A percentile compares a stretch with the other conserved stretches of the same genome.
Evolutionary conservation across 2,888 invertebrate species (phyloP).

Genomic region (Sinotaia quadrata): DNA sequence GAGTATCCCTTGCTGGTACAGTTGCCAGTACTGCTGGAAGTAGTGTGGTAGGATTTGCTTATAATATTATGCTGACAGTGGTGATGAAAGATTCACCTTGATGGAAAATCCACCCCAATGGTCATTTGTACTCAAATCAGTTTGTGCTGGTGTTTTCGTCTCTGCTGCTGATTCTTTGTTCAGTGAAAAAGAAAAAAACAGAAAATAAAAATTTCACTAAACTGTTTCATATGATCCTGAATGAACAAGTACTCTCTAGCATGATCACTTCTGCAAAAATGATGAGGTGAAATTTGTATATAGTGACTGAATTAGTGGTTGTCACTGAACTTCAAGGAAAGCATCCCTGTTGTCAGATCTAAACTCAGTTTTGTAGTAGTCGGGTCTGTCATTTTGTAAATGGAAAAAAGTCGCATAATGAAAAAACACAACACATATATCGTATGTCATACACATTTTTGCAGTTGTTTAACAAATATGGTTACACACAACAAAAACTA

Average conservation of each 20-base stretch:
- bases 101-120: conserved; percentile 76
- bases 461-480: no score
- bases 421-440: no score
- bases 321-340: not conserved
- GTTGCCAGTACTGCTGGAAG: conserved; percentile 80
- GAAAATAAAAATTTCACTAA: no score
- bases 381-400: no score
- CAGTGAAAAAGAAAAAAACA: no score
- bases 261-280: no score
- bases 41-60: conserved; percentile 80
- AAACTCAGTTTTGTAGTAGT: no score
- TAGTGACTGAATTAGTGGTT: not conserved
- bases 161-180: conserved; percentile 87
- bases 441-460: no score
- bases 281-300: not conserved
- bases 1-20: conserved; percentile 78
- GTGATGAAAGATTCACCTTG: conserved; percentile 65
- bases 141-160: conserved; percentile 83
- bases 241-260: no score
- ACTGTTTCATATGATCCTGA: no score
- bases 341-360: not conserved
- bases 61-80: conserved; percentile 80
- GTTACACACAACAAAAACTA: no score
- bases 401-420: no score
- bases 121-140: conserved; percentile 83